Evolutionary conservation across 2,113 vertebrate species (phyloP), one percentile per base, ranked within the genome.

Genomic region (Chlorocebus sabaeus): DNA sequence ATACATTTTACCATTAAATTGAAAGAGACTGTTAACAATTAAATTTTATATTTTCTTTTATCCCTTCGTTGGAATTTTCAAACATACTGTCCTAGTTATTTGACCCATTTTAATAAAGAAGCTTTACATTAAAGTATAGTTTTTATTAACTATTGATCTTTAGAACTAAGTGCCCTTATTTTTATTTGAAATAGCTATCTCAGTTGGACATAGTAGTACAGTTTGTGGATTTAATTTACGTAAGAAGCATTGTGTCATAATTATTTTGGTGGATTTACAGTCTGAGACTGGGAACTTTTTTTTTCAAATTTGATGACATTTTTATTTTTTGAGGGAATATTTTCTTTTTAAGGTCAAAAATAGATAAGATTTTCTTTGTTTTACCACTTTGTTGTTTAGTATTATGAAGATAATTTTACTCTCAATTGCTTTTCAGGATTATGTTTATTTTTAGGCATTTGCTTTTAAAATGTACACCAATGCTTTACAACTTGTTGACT

Each of bases 1-100:
- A 92, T 90, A 43, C 4, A 72, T 83, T 90, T 95, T 92, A 80
- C 35, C n/a, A 43, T 89, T 97, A 76, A 78, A 45, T 55, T 95
- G 57, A 72, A 93, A 73, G 13, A 80, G 23, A 78, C 8, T 89
- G 2, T 93, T 95, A 95, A 13, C 16, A 61, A 16, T 92, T 76
- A 45, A 1, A 57, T 92, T 61, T 94, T 81, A 70, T 89, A n/a
- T 55, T 38, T 92, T 48, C 76, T 50, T 10, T 70, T 0, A 70
- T 89, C n/a, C 75, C 8, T 75, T 90, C 52, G 48, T 73, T 94
- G 61, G 32, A 97, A 87, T 68, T 89, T 70, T 89, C 94, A 94
- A 96, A 6, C 27, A 48, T 93, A 67, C 25, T 40, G 1, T 87
- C 61, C 14, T 87, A 16, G 94, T 95, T 85, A 61, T 82, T 92